Conservation (phyloP, 2,797 vertebrate species). For the Sebastes diploproa region DNA sequence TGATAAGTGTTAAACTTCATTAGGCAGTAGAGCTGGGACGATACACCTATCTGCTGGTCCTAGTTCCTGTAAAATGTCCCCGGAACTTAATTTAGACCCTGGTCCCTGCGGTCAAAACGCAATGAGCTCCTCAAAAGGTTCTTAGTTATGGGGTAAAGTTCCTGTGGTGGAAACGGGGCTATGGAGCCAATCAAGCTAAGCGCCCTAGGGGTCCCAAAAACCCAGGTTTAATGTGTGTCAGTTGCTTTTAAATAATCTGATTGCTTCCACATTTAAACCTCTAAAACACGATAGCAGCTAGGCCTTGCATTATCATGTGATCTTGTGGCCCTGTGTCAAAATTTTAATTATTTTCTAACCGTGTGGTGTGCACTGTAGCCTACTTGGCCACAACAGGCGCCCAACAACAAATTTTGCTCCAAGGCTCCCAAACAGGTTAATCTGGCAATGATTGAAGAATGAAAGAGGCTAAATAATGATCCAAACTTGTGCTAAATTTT, state of each 20-base stretch:
- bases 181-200: background rate
- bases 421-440: background rate
- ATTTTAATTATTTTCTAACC: background rate
- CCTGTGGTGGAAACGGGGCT: too few relatives aligned
- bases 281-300: background rate
- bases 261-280: background rate
- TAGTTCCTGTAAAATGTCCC: too few relatives aligned
- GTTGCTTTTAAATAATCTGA: background rate
- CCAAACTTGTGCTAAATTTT: too few relatives aligned
- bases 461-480: too few relatives aligned
- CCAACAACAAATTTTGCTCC: background rate
- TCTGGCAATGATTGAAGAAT: background rate
- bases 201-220: background rate
- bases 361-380: background rate
- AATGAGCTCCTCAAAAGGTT: too few relatives aligned
- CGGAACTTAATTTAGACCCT: too few relatives aligned
- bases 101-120: too few relatives aligned
- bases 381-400: background rate
- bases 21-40: too few relatives aligned
- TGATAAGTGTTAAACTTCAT: background rate
- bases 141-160: too few relatives aligned
- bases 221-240: background rate
- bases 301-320: background rate
- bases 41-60: too few relatives aligned
- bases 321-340: background rate